Evolutionary conservation across 2,888 invertebrate species (phyloP).

Genomic region (Drosophila tripunctata): DNA sequence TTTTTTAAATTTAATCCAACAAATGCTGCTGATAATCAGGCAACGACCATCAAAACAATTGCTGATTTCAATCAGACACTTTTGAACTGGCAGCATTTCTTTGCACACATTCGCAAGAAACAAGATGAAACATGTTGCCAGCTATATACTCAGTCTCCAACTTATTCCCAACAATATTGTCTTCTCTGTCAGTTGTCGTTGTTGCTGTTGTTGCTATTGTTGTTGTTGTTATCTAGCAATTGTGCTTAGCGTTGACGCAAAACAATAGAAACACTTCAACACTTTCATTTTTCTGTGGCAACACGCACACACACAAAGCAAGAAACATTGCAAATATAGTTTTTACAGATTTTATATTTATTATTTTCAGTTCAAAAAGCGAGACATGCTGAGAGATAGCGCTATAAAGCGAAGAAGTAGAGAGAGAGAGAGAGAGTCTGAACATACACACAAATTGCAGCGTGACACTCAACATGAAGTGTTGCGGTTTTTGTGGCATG

Average conservation of each 20-base stretch:
- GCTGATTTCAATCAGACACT: background rate
- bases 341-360: conserved; percentile 74
- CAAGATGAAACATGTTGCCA: background rate
- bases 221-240: conserved; percentile 37
- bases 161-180: conserved; percentile 8
- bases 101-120: background rate
- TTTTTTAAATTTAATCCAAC: background rate
- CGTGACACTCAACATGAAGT: conserved; percentile 74
- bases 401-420: background rate
- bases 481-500: conserved; percentile 67
- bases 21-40: background rate
- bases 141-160: background rate
- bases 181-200: conserved; percentile 10
- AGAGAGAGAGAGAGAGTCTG: background rate
- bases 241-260: conserved; percentile 65
- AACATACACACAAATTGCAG: conserved; percentile 65
- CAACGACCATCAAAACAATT: background rate
- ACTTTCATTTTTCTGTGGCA: conserved; percentile 68
- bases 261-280: conserved; percentile 77
- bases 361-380: conserved; percentile 57
- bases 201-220: conserved; percentile 6
- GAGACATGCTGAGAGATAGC: background rate
- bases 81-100: background rate
- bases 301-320: conserved; percentile 29
- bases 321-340: conserved; percentile 39